phyloP scores from a whole-genome alignment of 2,113 vertebrate genomes.

The Oreocharis arfaki region DNA sequence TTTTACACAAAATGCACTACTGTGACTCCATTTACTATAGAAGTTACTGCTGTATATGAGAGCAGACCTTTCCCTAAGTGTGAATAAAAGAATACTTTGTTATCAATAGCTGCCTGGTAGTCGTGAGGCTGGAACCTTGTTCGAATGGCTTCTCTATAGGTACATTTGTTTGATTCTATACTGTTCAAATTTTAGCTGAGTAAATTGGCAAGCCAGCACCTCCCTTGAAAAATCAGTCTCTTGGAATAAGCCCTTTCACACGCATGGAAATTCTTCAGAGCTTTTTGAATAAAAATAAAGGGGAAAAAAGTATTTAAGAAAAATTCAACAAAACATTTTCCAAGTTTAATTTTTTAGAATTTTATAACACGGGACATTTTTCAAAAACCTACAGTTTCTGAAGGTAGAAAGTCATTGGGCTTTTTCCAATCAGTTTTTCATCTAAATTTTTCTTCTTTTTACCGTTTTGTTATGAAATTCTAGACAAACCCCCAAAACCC shows the following conservation, averaged over 20 bases:
- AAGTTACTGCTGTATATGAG: background rate
- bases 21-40: background rate
- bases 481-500: background rate
- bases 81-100: background rate
- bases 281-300: background rate
- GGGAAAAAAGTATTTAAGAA: fast-evolving
- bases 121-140: background rate
- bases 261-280: background rate
- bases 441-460: background rate
- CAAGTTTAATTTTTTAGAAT: background rate
- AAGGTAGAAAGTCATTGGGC: fast-evolving
- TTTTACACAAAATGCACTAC: background rate
- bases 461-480: background rate
- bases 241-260: background rate
- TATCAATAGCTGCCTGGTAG: background rate
- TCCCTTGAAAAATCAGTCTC: background rate
- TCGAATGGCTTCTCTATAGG: background rate
- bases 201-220: background rate
- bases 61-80: background rate
- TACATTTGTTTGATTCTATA: background rate
- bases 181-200: background rate
- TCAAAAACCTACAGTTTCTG: background rate
- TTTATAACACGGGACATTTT: background rate
- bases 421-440: background rate
- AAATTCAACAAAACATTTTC: background rate